phyloP scores from a whole-genome alignment of 2,888 invertebrate species.

The Cenopis cana region DNA sequence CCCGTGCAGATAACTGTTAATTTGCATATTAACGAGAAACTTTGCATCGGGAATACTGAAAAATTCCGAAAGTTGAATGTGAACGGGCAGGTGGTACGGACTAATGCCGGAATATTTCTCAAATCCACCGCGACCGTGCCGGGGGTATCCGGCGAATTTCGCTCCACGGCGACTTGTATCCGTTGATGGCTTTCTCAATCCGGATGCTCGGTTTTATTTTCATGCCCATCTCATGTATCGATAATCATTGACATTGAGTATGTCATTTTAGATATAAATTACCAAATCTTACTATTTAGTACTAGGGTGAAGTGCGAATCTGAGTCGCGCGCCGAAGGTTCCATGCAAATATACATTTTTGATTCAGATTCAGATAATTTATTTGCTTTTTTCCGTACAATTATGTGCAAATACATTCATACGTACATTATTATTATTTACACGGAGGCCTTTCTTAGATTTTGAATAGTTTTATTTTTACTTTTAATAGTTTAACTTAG shows the following conservation, averaged over 20 bases:
- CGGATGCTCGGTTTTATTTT: conserved; percentile 44
- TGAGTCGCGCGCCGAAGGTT: too few relatives aligned
- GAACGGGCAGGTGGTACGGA: conserved; percentile 74
- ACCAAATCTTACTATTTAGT: too few relatives aligned
- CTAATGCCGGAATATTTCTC: conserved; percentile 70
- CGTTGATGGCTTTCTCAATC: conserved; percentile 55
- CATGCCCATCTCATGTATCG: conserved; percentile 8
- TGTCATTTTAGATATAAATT: too few relatives aligned
- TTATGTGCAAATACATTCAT: too few relatives aligned
- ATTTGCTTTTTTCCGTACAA: too few relatives aligned
- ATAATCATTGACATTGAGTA: background rate
- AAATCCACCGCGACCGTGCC: conserved; percentile 58
- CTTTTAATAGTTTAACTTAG: too few relatives aligned
- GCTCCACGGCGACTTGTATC: conserved; percentile 50
- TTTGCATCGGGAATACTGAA: conserved; percentile 79
- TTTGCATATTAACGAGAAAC: conserved; percentile 84
- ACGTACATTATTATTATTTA: too few relatives aligned
- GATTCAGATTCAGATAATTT: too few relatives aligned
- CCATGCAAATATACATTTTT: too few relatives aligned
- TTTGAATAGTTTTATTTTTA: too few relatives aligned
- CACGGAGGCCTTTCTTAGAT: too few relatives aligned
- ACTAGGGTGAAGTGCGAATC: too few relatives aligned
- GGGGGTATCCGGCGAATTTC: conserved; percentile 49
- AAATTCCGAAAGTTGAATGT: conserved; percentile 75
- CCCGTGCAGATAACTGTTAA: conserved; percentile 78